phyloP scores from a whole-genome alignment of 2,113 vertebrate species.

The Nycticebus coucang region DNA sequence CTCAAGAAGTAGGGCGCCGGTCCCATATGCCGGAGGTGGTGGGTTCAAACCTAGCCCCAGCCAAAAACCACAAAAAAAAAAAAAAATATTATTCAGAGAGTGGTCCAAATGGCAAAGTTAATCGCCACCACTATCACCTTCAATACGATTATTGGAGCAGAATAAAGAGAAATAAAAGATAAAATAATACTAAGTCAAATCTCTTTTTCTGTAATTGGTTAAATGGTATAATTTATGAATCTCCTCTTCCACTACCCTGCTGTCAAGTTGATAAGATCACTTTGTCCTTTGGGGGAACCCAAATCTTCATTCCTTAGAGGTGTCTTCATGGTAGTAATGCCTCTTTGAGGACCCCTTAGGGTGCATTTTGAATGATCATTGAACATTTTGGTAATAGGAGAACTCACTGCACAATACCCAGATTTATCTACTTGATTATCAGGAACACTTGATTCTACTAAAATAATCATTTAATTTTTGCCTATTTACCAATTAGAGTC shows the following conservation, averaged over 20 bases:
- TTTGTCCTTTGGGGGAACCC: neutral
- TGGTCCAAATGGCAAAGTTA: neutral
- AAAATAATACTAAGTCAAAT: neutral
- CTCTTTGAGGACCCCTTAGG: neutral
- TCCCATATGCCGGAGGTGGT: no score
- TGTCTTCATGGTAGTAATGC: neutral
- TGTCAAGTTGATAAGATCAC: neutral
- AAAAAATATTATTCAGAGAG: neutral
- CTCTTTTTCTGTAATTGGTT: neutral
- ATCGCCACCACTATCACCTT: neutral
- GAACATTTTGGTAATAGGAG: neutral
- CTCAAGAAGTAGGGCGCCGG: no score
- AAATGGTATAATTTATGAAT: neutral
- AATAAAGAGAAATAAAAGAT: neutral
- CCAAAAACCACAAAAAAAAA: no score
- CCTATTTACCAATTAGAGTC: neutral
- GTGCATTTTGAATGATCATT: neutral
- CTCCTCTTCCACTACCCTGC: neutral
- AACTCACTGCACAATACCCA: accelerated
- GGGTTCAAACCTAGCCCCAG: no score
- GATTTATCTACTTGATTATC: neutral
- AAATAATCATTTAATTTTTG: neutral
- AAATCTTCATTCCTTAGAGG: neutral
- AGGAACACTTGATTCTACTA: neutral
- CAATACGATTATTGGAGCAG: neutral